A percentile compares a stretch with the other conserved stretches of the same genome.
These are phyloP conservation scores for Camponotus pennsylvanicus DNA, from an alignment of 1,140 invertebrate genomes.

Conservation along the genomic window DNA sequence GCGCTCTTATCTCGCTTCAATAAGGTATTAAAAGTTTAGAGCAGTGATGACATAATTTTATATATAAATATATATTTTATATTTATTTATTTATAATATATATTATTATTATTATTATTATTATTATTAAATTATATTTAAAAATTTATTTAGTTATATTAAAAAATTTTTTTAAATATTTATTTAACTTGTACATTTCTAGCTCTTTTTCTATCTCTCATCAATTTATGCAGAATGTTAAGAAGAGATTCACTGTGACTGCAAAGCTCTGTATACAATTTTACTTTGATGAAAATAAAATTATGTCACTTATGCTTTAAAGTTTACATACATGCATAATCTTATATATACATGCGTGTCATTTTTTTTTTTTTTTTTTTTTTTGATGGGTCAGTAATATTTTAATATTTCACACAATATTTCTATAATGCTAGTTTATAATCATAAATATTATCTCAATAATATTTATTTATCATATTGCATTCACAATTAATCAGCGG, in stretches of 20 bases:
- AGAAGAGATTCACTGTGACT: not conserved
- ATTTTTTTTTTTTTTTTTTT: not conserved
- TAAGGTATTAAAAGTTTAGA: not conserved
- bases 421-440: not conserved
- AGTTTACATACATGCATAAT: not conserved
- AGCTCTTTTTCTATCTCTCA: not conserved
- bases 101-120: too few relatives aligned
- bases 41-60: not conserved
- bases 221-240: not conserved
- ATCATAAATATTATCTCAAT: not conserved
- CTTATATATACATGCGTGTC: not conserved
- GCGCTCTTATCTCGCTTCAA: not conserved
- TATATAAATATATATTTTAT: too few relatives aligned
- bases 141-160: too few relatives aligned
- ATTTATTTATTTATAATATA: too few relatives aligned
- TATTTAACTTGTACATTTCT: too few relatives aligned
- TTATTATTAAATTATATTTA: too few relatives aligned
- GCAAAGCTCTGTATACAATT: not conserved
- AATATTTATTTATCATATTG: not conserved
- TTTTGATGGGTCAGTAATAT: not conserved
- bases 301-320: conserved; percentile 13
- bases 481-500: not conserved
- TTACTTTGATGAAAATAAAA: not conserved
- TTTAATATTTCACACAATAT: not conserved
- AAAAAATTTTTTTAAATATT: too few relatives aligned